Base-by-base conservation (phyloP, 2,113 vertebrate genomes). In the Microcebus murinus region DNA sequence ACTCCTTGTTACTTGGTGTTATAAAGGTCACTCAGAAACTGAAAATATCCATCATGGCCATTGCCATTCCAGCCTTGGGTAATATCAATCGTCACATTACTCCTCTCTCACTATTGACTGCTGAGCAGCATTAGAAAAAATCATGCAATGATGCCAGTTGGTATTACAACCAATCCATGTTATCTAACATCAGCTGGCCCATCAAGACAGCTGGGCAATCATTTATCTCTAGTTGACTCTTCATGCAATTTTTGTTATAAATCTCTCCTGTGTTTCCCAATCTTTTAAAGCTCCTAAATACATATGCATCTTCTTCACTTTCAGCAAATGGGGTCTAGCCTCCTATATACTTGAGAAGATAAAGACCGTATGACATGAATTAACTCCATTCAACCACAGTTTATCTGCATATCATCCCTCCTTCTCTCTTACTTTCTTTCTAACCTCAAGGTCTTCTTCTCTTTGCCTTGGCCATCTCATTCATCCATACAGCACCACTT, bases 1-100 rank as follows among this genome's bases (percentile, higher is more conserved):
- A 76, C 0, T 71, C 82, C 48, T 83, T 94, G 52, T 27, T 91
- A 55, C 14, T 80, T 61, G 36, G 14, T 84, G 21, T 80, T 91
- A 90, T 89, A 91, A 96, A 93, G 23, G 34, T 63, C 59, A 81
- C 50, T 42, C 31, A 65, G 12, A 86, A 73, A 21, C n/a, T 94
- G 73, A 61, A 92, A 95, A 82, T 94, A 82, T 48, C 52, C 36
- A 74, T 55, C 57, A 57, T n/a, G 29, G 6, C 11, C 63, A 92
- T 90, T 87, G 6, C 11, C 63, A 92, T 90, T 87, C 36, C 57
- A 91, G 61, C 61, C 52, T 42, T 92, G 59, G 8, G 10, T 87
- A 63, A 84, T 71, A 29, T 68, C 90, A 87, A 18, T 81, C 88
- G 39, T 68, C 39, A 48, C 42, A 71, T 39, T 25, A 73, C 34